These are phyloP conservation scores for Perizoma flavofasciatum DNA, from an alignment of 2,888 invertebrate genomes.

Conservation along the genomic window DNA sequence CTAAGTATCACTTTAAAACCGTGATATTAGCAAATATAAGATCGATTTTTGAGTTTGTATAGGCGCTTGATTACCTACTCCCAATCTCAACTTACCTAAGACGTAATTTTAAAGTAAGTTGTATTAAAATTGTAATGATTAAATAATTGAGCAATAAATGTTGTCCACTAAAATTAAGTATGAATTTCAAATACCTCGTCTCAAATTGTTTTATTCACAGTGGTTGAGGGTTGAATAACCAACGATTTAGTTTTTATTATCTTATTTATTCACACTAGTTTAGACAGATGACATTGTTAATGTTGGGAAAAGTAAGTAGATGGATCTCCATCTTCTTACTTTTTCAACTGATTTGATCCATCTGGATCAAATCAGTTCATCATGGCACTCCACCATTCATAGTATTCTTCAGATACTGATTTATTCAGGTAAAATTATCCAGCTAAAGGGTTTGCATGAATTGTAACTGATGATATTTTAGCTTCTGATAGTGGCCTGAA, in stretches of 20 bases:
- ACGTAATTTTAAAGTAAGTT: conserved; percentile 21
- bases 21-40: no score
- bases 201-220: no score
- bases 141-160: conserved; percentile 42
- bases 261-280: no score
- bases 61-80: conserved; percentile 6
- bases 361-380: no score
- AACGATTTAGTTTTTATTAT: no score
- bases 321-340: no score
- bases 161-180: conserved; percentile 32
- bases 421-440: conserved; percentile 67
- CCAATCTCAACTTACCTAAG: conserved; percentile 24
- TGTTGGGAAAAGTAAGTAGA: no score
- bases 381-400: no score
- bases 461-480: conserved; percentile 94
- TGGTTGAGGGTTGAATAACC: no score
- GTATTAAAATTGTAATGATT: conserved; percentile 25
- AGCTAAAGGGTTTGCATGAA: conserved; percentile 99
- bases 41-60: not conserved
- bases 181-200: not conserved
- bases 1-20: no score
- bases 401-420: not conserved
- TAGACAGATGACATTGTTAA: no score
- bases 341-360: no score
- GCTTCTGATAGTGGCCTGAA: conserved; percentile 94